Conservation (phyloP, 1,140 invertebrate genomes). For the Meteorus sp. region DNA sequence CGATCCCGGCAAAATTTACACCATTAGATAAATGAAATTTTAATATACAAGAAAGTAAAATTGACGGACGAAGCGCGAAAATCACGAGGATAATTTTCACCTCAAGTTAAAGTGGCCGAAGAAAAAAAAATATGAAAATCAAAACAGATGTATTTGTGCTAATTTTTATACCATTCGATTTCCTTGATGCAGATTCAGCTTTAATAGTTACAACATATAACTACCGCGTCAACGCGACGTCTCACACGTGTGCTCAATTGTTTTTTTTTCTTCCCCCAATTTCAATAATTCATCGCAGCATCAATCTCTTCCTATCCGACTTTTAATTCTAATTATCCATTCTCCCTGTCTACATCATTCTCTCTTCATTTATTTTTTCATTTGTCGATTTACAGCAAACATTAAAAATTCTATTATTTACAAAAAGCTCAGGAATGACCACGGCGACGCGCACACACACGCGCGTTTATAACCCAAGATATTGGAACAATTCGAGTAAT, state of each 20-base stretch:
- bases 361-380: too few species aligned
- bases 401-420: slow-evolving; percentile 38
- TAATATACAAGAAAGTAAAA: background rate
- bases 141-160: background rate
- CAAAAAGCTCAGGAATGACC: slow-evolving; percentile 39
- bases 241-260: slow-evolving; percentile 18
- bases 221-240: slow-evolving; percentile 38
- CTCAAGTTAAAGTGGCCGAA: slow-evolving; percentile 6
- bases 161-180: slow-evolving; percentile 19
- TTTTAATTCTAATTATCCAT: slow-evolving; percentile 10
- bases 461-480: slow-evolving; percentile 36
- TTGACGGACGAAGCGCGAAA: background rate
- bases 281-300: background rate
- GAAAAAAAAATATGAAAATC: slow-evolving; percentile 29
- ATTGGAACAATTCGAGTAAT: slow-evolving; percentile 43
- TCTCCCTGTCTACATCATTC: slow-evolving; percentile 30
- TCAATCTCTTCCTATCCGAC: too few species aligned
- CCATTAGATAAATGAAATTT: background rate
- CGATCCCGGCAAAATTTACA: background rate
- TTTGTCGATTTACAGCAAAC: too few species aligned
- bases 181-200: slow-evolving; percentile 24
- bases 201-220: slow-evolving; percentile 15
- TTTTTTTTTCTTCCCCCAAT: background rate
- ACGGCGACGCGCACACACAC: slow-evolving; percentile 30
- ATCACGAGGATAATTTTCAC: background rate